Evolutionary conservation across 2,888 invertebrate genomes (phyloP).

Genomic region (Diplolepis rosae): DNA sequence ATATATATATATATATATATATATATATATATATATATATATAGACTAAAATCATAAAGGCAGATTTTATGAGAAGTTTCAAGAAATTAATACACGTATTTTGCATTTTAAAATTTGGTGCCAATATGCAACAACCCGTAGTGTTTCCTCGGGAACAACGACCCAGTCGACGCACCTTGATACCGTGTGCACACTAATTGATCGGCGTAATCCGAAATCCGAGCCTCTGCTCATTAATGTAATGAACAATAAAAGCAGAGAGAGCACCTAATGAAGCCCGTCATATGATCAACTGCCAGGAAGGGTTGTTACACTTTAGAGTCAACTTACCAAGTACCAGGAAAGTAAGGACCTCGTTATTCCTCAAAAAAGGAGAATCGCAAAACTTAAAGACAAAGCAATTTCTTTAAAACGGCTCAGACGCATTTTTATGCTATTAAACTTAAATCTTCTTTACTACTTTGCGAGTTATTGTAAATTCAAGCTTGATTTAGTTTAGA

Average conservation of each 20-base stretch:
- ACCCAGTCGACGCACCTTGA: constrained; percentile 36
- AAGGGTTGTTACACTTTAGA: neutral
- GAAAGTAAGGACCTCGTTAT: neutral
- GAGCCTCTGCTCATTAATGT: constrained; percentile 62
- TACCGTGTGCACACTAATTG: constrained; percentile 58
- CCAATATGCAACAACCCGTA: constrained; percentile 53
- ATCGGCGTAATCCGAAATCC: constrained; percentile 63
- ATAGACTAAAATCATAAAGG: constrained; percentile 69
- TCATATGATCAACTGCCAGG: constrained; percentile 47
- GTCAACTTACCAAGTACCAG: neutral
- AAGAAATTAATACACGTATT: constrained; percentile 71
- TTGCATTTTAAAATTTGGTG: constrained; percentile 68
- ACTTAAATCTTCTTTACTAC: neutral
- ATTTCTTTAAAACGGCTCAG: neutral
- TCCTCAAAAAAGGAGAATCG: neutral
- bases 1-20: too few species aligned
- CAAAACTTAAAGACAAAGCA: neutral
- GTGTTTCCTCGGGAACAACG: constrained; percentile 5
- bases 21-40: too few species aligned
- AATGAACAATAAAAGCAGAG: constrained; percentile 64
- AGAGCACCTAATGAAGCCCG: constrained; percentile 60
- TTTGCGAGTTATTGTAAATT: neutral
- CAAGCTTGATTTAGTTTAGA: too few species aligned
- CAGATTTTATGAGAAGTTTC: constrained; percentile 70
- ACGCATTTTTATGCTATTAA: neutral